Conservation (phyloP, 2,888 invertebrate species). For the Lypha dubia region DNA sequence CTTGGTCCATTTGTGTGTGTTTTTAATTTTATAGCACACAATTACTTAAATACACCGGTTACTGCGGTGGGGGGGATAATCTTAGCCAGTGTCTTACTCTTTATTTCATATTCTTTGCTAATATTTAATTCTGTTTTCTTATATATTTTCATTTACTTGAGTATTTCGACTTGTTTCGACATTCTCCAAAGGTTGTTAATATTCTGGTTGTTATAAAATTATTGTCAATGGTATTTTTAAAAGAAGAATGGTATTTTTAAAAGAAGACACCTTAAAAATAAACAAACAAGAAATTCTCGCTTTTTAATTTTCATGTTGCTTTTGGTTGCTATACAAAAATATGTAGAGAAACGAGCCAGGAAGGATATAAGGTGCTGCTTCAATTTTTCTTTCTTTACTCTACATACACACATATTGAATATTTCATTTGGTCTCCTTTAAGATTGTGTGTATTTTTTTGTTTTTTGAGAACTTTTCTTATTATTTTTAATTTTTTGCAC, state of each 20-base stretch:
- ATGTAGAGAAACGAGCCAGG: background rate
- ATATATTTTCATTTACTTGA: background rate
- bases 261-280: slow-evolving; percentile 35
- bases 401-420: slow-evolving; percentile 20
- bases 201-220: slow-evolving; percentile 47
- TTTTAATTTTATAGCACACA: slow-evolving; percentile 54
- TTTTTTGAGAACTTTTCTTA: background rate
- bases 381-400: slow-evolving; percentile 1
- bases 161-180: slow-evolving; percentile 42
- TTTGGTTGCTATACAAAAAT: slow-evolving; percentile 12
- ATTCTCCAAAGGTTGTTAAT: slow-evolving; percentile 60
- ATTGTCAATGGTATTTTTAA: slow-evolving; percentile 67
- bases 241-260: slow-evolving; percentile 61
- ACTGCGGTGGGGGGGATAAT: no score
- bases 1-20: slow-evolving; percentile 1
- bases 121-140: background rate
- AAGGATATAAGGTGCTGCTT: slow-evolving; percentile 35
- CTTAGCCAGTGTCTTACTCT: background rate
- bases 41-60: slow-evolving; percentile 60
- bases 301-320: background rate
- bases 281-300: slow-evolving; percentile 8
- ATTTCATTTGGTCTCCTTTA: slow-evolving; percentile 29
- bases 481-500: background rate
- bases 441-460: no score
- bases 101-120: background rate